Conservation (phyloP, 2,113 vertebrate species). For the Herpailurus yagouaroundi region DNA sequence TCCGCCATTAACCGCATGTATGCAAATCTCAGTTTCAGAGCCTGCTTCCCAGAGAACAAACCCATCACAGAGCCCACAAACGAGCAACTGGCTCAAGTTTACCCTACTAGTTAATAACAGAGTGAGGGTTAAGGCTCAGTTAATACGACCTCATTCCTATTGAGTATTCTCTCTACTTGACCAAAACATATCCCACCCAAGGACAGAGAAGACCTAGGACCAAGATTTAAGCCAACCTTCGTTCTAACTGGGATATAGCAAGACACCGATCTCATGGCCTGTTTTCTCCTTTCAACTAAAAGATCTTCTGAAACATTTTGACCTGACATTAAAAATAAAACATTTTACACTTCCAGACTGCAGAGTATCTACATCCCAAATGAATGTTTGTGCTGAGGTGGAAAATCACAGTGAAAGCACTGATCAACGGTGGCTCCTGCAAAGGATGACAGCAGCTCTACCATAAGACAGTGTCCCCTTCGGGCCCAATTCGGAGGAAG, state of each 20-base stretch:
- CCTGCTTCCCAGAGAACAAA: neutral
- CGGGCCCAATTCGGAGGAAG: neutral
- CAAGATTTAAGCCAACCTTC: neutral
- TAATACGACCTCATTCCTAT: neutral
- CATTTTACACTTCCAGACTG: neutral
- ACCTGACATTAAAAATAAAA: conserved; percentile 8
- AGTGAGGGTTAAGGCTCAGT: neutral
- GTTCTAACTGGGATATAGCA: neutral
- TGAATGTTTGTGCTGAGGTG: neutral
- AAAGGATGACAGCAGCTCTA: neutral
- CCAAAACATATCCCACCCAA: neutral
- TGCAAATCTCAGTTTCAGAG: neutral
- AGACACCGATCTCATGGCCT: neutral
- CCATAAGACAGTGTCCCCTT: neutral
- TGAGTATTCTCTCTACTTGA: neutral
- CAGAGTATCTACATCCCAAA: neutral
- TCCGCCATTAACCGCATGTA: neutral
- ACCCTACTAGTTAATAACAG: neutral
- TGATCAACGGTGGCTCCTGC: neutral
- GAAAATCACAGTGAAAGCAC: neutral
- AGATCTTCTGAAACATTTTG: conserved; percentile 42
- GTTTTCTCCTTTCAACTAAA: conserved; percentile 43
- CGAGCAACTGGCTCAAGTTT: neutral
- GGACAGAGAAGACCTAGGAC: neutral
- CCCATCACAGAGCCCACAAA: neutral